phyloP scores from a whole-genome alignment of 1,140 invertebrate species.

The Druon quercuslanigerum region DNA sequence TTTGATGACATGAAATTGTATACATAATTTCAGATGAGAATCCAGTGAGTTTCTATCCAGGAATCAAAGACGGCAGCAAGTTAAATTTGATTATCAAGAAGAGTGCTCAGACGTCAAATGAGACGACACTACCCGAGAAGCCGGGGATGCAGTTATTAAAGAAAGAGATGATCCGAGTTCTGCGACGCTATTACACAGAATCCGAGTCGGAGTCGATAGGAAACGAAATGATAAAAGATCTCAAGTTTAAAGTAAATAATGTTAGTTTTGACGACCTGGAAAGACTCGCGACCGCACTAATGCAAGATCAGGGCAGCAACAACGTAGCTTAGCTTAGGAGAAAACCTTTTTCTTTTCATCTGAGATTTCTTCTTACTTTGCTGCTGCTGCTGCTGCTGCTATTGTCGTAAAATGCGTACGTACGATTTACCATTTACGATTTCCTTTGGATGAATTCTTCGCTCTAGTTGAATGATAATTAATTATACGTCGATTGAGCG shows the following conservation, averaged over 20 bases:
- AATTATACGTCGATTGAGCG: too few species aligned
- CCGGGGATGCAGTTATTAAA: conserved; percentile 60
- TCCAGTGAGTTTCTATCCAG: conserved; percentile 70
- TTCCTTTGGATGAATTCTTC: too few species aligned
- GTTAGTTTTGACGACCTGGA: conserved; percentile 73
- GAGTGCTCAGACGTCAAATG: conserved; percentile 52
- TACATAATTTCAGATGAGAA: conserved; percentile 68
- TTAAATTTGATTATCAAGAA: conserved; percentile 69
- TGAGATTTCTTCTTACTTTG: not conserved
- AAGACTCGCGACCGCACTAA: conserved; percentile 71
- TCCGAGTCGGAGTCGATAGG: conserved; percentile 69
- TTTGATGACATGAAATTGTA: conserved; percentile 10
- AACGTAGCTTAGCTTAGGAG: conserved; percentile 14
- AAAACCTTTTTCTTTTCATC: not conserved
- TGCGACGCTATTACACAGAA: conserved; percentile 69
- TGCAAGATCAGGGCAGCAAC: conserved; percentile 72
- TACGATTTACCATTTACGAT: too few species aligned
- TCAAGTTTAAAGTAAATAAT: conserved; percentile 70
- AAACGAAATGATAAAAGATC: conserved; percentile 68
- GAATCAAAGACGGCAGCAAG: conserved; percentile 71
- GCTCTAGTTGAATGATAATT: too few species aligned
- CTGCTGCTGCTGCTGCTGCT: too few species aligned
- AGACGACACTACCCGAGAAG: conserved; percentile 47
- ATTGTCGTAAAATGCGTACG: not conserved
- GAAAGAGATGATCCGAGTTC: conserved; percentile 67